These are phyloP conservation scores for Propithecus coquereli DNA, from an alignment of 2,113 vertebrate species.

Conservation along the genomic window DNA sequence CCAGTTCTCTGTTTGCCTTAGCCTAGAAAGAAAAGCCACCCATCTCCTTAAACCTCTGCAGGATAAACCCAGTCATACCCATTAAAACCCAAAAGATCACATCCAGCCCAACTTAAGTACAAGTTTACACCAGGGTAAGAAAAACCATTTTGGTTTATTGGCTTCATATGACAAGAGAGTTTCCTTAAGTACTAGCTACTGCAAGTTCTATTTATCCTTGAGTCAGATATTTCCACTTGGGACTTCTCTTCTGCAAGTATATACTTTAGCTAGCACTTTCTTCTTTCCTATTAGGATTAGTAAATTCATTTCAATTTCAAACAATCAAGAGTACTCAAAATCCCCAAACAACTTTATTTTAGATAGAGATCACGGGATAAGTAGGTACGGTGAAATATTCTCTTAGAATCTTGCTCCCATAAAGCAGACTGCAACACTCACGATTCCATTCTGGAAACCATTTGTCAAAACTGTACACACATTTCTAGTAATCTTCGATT, in stretches of 20 bases:
- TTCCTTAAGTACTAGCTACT: constrained; percentile 44
- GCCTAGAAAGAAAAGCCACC: constrained; percentile 75
- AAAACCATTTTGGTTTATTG: constrained; percentile 48
- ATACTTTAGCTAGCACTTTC: background rate
- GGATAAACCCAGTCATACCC: constrained; percentile 57
- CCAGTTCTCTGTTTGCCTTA: constrained; percentile 65
- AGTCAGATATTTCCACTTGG: constrained; percentile 47
- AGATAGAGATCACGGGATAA: background rate
- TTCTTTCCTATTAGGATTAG: background rate
- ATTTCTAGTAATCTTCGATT: background rate
- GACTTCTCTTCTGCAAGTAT: constrained; percentile 1
- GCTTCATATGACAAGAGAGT: constrained; percentile 42
- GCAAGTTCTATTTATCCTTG: constrained; percentile 30
- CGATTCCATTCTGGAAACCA: background rate
- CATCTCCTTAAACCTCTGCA: constrained; percentile 49
- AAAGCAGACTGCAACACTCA: constrained; percentile 2
- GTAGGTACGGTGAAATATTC: background rate
- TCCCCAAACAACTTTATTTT: background rate
- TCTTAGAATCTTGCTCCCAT: background rate
- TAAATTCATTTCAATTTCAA: constrained; percentile 45
- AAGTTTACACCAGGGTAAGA: constrained; percentile 55
- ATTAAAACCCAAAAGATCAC: constrained; percentile 69
- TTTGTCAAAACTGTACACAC: background rate
- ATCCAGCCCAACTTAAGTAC: constrained; percentile 57
- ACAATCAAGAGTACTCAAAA: background rate